Base-by-base conservation (phyloP, 2,888 invertebrate species). In the Lithosia quadra region DNA sequence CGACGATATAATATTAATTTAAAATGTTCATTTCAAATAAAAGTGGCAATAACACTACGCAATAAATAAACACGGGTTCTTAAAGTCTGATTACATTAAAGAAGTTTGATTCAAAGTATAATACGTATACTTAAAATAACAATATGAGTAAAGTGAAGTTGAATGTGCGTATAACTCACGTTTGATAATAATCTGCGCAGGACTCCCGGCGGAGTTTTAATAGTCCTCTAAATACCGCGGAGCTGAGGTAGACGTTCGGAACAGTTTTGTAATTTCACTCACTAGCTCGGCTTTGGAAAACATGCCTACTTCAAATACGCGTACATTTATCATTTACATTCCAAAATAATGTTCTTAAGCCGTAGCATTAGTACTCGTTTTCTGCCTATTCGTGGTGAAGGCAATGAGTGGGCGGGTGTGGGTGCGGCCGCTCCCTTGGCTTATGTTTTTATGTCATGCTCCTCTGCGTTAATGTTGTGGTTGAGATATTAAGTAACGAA, bases 181-280 rank as follows among this genome's bases (percentile, higher is more conserved):
- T 86, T 86, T 84, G 84, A 86, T 88, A 86, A 88, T 88, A 91
- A 90, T 89, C 90, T 86, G 84, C 73, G 82, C 82, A 86, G 85
- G 85, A 85, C 82, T 86, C 83, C 86, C 84, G 80, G 84, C 81
- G 83, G 89, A 89, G 88, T 89, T 90, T 89, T 91, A 91, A 91
- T 91, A 87, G 89, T 85, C 86, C 87, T 86, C 80, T 90, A 91
- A 81, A 91, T 90, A 87, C 86, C 86, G 82, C 82, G 72, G 78
- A 86, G 84, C 84, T 76, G 84, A 84, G 84, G 85, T 86, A 82
- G 82, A 84, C 84, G 81, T 78, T 81, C 82, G 82, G 79, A 83
- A 84, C 86, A 85, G 86, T 86, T 88, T 86, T 86, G 87, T 90
- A 89, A 91, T 91, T 91, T 67, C 88, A 89, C 86, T 87, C 83